A percentile compares a stretch with the other conserved stretches of the same genome.
These are phyloP conservation scores for Heliconius hewitsoni DNA, from an alignment of 1,140 invertebrate genomes.

Conservation along the genomic window DNA sequence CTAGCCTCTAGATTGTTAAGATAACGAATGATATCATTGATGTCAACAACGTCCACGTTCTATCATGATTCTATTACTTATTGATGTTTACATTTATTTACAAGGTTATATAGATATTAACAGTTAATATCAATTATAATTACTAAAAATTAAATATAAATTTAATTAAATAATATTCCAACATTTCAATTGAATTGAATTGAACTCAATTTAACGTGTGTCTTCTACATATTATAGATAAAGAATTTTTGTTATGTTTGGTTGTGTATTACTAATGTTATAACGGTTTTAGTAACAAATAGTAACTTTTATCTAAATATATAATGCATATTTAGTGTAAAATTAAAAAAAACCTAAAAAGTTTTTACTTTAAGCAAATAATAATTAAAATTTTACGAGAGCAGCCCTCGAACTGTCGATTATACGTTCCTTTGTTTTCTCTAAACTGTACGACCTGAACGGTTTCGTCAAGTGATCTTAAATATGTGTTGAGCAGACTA, in stretches of 20 bases:
- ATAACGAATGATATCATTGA: slow-evolving; percentile 38
- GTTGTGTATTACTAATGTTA: background rate
- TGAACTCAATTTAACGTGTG: background rate
- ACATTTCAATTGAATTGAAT: background rate
- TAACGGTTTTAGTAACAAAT: background rate
- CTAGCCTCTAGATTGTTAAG: slow-evolving; percentile 18
- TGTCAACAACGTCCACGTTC: slow-evolving; percentile 39
- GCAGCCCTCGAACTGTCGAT: background rate
- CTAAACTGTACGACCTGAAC: slow-evolving; percentile 17
- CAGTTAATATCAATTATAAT: background rate
- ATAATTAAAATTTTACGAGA: background rate
- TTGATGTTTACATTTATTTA: slow-evolving; percentile 32
- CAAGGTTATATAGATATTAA: slow-evolving; percentile 31
- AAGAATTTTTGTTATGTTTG: background rate
- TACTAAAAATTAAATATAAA: background rate
- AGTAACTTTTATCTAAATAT: background rate
- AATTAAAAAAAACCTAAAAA: background rate
- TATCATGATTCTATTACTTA: slow-evolving; percentile 39
- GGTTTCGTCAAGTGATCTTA: slow-evolving; percentile 28
- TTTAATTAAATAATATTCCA: background rate
- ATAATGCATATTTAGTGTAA: background rate
- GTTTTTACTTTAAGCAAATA: background rate
- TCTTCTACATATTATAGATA: background rate
- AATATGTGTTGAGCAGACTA: slow-evolving; percentile 30
- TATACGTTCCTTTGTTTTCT: slow-evolving; percentile 15